These are phyloP conservation scores for Aphrophora alni DNA, from an alignment of 2,888 invertebrate species.

Conservation along the genomic window DNA sequence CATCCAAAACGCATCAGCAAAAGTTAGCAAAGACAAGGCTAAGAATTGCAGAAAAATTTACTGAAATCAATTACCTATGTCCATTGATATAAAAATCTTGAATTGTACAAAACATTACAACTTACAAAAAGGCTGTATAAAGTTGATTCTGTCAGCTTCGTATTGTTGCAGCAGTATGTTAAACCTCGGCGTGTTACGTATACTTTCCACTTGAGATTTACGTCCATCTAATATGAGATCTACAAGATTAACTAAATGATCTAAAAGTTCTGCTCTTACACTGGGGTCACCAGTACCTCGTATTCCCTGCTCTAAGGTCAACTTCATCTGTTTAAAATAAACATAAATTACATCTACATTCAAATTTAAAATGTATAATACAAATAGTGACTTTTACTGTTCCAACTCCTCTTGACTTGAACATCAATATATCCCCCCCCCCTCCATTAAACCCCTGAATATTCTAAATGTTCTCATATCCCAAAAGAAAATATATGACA, in stretches of 20 bases:
- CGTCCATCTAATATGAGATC: constrained; percentile 77
- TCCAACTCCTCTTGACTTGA: no score
- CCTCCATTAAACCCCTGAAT: no score
- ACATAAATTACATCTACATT: no score
- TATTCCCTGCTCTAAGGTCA: constrained; percentile 61
- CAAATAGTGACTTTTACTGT: no score
- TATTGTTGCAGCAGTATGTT: constrained; percentile 68
- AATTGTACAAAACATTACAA: constrained; percentile 44
- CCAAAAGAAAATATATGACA: no score
- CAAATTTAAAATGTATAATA: neutral
- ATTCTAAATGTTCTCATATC: no score
- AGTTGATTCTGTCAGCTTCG: constrained; percentile 68
- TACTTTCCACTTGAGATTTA: constrained; percentile 71
- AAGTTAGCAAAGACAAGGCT: no score
- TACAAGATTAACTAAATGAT: constrained; percentile 72
- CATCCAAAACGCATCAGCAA: no score
- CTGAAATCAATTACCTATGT: no score
- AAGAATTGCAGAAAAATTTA: no score
- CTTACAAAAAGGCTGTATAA: constrained; percentile 70
- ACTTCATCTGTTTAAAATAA: constrained; percentile 25
- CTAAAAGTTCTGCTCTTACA: constrained; percentile 66
- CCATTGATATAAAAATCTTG: no score
- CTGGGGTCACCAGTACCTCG: constrained; percentile 64
- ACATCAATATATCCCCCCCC: no score
- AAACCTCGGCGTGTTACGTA: constrained; percentile 63